Base-by-base conservation (phyloP, 92 coral and sea anemone genomes). In the Heteractis magnifica region DNA sequence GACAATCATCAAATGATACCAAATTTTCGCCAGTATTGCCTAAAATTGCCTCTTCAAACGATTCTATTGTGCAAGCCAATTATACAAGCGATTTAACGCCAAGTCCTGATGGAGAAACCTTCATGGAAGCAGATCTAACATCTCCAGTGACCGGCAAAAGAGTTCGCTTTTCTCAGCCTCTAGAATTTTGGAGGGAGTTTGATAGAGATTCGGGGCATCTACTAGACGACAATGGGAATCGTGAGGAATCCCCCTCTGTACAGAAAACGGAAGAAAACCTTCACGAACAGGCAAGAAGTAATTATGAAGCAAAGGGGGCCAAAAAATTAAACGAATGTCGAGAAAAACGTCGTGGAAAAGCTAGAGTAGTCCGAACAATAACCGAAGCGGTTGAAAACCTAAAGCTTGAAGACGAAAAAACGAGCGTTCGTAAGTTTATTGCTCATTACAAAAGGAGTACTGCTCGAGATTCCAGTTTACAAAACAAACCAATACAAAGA, bases 131-230 rank as follows among this genome's bases (percentile, higher is more conserved):
- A 51, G 81, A 73, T 10, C 9, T 23, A 8, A 60, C 58, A 23
- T 4, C 77, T 68, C 12, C 77, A 50, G 21, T 62, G 53, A 53
- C 52, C n/a, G 71, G 52, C 3, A 91, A 82, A 77, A 88, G 78
- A 80, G 97, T 93, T 18, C 89, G 91, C 15, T 93, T 93, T 76
- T 89, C 97, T 4, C 83, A 81, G 14, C 91, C 91, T 3, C n/a
- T 93, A 76, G 97, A 93, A 73, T 83, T 79, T 55, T 86, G 97
- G 94, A 88, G 72, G 72, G 92, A 91, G 81, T 91, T 75, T 76
- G 92, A 93, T 78, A 77, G 60, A 65, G 92, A 91, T 76, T 88
- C 94, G 8, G 94, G 88, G 5, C 50, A 52, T 21, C 19, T 93
- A 7, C 11, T 49, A n/a, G 87, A 88, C 15, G 34, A 49, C 16